Base-by-base conservation (phyloP, 2,888 invertebrate species). In the Protophormia terraenovae region DNA sequence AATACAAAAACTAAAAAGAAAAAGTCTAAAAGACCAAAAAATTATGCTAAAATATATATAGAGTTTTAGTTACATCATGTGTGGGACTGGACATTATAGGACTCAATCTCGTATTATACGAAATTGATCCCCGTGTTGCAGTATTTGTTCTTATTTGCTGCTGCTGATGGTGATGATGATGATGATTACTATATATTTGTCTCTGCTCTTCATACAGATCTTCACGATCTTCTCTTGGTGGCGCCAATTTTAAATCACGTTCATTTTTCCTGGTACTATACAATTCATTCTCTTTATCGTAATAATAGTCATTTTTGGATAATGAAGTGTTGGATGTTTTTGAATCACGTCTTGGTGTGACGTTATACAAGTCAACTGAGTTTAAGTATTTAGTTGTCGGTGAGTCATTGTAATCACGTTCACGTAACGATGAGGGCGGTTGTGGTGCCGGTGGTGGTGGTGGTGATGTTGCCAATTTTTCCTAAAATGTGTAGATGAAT, bases 251-350 rank as follows among this genome's bases (percentile, higher is more conserved):
- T 29, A 90, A 87, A 73, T 91, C 90, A 53, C 88, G 90, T 35
- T 90, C 90, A 2, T 78, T 88, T 14, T 90, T 90, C 32, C 91
- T 90, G 38, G 89, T 89, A 47, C 89, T 88, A 76, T 91, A 91
- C 19, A 93, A 88, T 86, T 93, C 92, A 84, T 92, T 92, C 88
- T 93, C 93, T 89, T 93, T 92, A 88, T 93, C 92, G 82, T 91
- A 92, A 88, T 93, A 92, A 86, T 93, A 93, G 77, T 93, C 93
- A 80, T 90, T 90, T 86, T 90, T 89, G 16, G 89, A 87, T 19
- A 90, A 89, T 75, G 90, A 90, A 85, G 88, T 89, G 71, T 89
- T 89, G 8, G 88, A 88, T 4, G 89, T 83, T 87, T 90, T 91
- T 12, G 91, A 90, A 71, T 93, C 92, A 62, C 91, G 91, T 35